phyloP scores from a whole-genome alignment of 2,888 invertebrate species.

The Xestia sexstrigata region DNA sequence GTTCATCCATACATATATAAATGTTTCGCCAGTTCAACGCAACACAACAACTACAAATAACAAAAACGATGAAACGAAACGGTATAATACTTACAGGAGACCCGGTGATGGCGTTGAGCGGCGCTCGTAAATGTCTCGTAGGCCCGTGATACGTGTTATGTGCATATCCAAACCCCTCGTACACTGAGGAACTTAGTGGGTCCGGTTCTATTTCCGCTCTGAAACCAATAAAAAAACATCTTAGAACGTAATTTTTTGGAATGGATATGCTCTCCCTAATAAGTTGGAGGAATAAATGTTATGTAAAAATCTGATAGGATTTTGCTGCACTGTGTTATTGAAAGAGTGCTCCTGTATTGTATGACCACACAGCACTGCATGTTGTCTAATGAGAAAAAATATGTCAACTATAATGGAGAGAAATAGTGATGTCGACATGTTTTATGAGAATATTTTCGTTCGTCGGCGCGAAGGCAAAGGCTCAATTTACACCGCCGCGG shows the following conservation, averaged over 20 bases:
- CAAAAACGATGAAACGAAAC: too few relatives aligned
- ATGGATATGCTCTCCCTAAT: not conserved
- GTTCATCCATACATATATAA: too few relatives aligned
- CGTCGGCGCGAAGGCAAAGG: not conserved
- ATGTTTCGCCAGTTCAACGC: not conserved
- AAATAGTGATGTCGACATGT: not conserved
- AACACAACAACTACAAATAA: not conserved
- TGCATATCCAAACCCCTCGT: slow-evolving; percentile 90
- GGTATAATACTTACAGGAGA: slow-evolving; percentile 86
- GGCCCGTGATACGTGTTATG: slow-evolving; percentile 98
- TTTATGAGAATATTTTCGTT: not conserved
- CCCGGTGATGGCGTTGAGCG: slow-evolving; percentile 89
- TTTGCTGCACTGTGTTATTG: not conserved
- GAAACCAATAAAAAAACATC: slow-evolving; percentile 54
- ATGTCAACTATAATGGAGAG: too few relatives aligned
- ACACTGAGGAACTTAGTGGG: slow-evolving; percentile 76
- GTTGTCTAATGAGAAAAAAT: not conserved
- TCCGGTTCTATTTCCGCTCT: slow-evolving; percentile 83
- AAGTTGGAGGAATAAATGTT: not conserved
- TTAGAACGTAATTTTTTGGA: not conserved
- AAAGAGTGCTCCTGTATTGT: not conserved
- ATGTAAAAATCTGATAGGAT: not conserved
- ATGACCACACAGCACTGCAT: not conserved
- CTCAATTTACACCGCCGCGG: too few relatives aligned
- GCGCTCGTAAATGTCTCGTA: slow-evolving; percentile 93